phyloP scores from a whole-genome alignment of 2,888 invertebrate genomes.

The Sisyra nigra region DNA sequence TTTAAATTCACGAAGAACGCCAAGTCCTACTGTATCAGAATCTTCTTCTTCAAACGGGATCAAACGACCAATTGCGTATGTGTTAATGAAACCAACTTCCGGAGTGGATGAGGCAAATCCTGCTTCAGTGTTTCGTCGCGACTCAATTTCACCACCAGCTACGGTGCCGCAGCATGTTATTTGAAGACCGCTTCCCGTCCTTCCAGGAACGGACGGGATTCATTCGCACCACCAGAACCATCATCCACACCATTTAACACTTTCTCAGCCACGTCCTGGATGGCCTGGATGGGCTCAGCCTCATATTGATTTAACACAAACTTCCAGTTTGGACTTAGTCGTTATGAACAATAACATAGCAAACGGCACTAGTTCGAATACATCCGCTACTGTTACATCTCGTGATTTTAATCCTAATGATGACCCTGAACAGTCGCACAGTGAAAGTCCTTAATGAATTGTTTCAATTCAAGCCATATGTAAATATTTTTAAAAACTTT shows the following conservation, averaged over 20 bases:
- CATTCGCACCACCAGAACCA: neutral
- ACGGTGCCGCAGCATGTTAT: conserved; percentile 5
- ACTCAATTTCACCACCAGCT: neutral
- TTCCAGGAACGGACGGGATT: conserved; percentile 43
- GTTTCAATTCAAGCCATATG: too few species aligned
- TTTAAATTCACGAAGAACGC: conserved; percentile 16
- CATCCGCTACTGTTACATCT: neutral
- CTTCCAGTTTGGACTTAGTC: neutral
- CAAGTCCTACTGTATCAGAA: conserved; percentile 20
- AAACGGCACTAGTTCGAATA: neutral
- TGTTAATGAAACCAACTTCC: conserved; percentile 38
- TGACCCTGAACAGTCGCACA: too few species aligned
- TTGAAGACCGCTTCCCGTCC: conserved; percentile 72
- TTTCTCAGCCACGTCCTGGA: neutral
- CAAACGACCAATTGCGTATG: conserved; percentile 41
- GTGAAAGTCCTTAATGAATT: too few species aligned
- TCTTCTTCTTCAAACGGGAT: conserved; percentile 13
- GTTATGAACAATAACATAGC: neutral
- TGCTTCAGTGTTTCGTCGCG: neutral
- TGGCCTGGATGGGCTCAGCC: conserved; percentile 5
- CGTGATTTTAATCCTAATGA: too few species aligned
- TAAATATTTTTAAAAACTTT: too few species aligned
- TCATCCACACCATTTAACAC: neutral
- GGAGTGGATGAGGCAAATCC: neutral
- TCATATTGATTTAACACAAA: neutral